Evolutionary conservation across 1,140 invertebrate species (phyloP).

Genomic region (Pygmarrhopalites habei): DNA sequence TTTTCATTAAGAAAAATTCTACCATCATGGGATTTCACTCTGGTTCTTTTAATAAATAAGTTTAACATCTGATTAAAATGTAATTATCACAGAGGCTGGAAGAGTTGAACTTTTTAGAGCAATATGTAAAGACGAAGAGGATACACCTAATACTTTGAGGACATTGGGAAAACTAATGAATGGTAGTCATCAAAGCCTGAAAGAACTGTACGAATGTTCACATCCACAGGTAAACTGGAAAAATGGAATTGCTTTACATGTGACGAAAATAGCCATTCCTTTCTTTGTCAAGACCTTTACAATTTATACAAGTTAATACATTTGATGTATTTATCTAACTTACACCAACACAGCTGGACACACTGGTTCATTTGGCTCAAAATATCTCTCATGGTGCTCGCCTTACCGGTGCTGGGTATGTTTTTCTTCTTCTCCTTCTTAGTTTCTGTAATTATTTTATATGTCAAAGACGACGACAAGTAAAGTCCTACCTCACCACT

Average conservation of each 20-base stretch:
- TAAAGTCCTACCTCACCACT: background rate
- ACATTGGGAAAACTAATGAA: slow-evolving; percentile 78
- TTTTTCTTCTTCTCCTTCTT: slow-evolving; percentile 18
- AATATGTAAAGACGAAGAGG: slow-evolving; percentile 52
- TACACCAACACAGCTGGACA: too few relatives aligned
- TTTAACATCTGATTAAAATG: too few relatives aligned
- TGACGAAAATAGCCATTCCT: too few relatives aligned
- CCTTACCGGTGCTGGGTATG: slow-evolving; percentile 84
- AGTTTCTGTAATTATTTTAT: background rate
- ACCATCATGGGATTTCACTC: too few relatives aligned
- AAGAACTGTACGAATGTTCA: slow-evolving; percentile 86
- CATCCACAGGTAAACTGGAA: too few relatives aligned
- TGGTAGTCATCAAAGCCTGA: slow-evolving; percentile 76
- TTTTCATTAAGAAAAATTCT: too few relatives aligned
- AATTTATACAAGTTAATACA: too few relatives aligned
- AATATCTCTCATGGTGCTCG: slow-evolving; percentile 68
- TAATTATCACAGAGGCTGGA: slow-evolving; percentile 64
- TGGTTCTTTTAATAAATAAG: too few relatives aligned
- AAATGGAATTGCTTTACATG: too few relatives aligned
- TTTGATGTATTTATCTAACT: too few relatives aligned
- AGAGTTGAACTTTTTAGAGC: slow-evolving; percentile 68
- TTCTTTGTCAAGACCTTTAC: too few relatives aligned
- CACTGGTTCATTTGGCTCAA: slow-evolving; percentile 68
- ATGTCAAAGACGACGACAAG: too few relatives aligned
- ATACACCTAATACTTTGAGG: slow-evolving; percentile 48